Evolutionary conservation across 1,140 invertebrate genomes (phyloP), one percentile per base, ranked within the genome.

Genomic region (Orius laevigatus): DNA sequence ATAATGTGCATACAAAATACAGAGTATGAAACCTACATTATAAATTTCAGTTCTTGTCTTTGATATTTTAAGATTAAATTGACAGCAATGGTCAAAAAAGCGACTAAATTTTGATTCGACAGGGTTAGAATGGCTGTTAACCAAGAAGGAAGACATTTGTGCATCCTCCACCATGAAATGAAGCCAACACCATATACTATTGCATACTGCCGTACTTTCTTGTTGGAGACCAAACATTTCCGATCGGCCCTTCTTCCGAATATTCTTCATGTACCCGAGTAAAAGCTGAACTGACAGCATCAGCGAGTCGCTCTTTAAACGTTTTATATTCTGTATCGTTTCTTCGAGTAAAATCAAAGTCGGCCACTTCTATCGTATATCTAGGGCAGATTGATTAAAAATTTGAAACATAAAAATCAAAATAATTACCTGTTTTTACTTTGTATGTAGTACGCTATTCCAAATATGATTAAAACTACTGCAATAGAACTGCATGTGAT

Each of bases 261-360:
- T 55, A 57, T 20, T 59, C 58, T 42, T 57, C 52, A 8, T 19
- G 40, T 32, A 56, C 54, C 16, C 56, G 49, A 34, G 56, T 58
- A 41, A 71, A 59, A 43, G 77, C 72, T 55, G 74, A 76, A 46
- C 72, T 69, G 52, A 89, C 73, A n/a, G 81, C 82, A 53, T 86
- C 84, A 19, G 75, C 66, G 2, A 89, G 67, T 38, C 85, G 68
- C 57, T 87, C 82, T 4, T 70, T 69, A 58, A 90, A 88, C 16
- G 83, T 84, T 67, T 86, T 87, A 57, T 87, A 87, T 53, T 86
- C 84, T 62, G 84, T 70, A 50, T 87, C 80, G 61, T 74, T 74
- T 18, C 63, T 67, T 54, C 84, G 76, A 1, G 83, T 81, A 61
- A 89, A 90, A 63, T 90, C 83, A 58, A 90, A 89, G 60, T 89